Percentiles rank a stretch among this genome's conserved stretches.
Conservation (phyloP, 2,888 invertebrate species). For the Gastracanthus pulcherrimus region DNA sequence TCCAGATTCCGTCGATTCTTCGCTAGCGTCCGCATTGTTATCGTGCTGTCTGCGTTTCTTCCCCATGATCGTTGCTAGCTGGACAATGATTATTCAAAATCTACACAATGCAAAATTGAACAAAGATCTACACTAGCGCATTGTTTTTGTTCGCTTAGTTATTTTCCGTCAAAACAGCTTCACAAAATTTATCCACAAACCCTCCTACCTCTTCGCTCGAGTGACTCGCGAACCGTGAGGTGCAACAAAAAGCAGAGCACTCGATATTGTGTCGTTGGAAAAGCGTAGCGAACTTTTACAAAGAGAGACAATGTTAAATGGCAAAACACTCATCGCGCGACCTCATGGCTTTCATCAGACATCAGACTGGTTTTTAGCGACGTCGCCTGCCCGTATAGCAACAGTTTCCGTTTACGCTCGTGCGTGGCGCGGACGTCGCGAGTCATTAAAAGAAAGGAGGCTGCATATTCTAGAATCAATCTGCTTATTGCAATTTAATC, state of each 20-base stretch:
- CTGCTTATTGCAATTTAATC: no score
- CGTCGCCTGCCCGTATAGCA: not conserved
- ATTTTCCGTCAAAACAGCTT: not conserved
- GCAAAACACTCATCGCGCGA: conserved; percentile 31
- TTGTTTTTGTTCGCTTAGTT: conserved; percentile 23
- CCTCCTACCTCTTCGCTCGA: not conserved
- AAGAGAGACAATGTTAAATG: not conserved
- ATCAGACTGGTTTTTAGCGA: not conserved
- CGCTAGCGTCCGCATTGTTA: conserved; percentile 81
- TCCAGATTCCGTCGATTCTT: conserved; percentile 84
- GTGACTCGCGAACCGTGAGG: not conserved
- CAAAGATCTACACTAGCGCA: conserved; percentile 12
- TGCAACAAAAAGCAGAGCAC: not conserved
- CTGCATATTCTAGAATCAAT: no score
- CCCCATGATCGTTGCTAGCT: conserved; percentile 21
- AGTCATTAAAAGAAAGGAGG: no score
- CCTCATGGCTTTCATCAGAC: conserved; percentile 35
- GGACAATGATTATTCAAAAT: not conserved
- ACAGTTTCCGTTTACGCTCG: no score
- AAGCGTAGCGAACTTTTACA: not conserved
- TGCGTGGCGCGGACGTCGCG: no score
- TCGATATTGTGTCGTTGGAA: no score
- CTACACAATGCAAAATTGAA: not conserved
- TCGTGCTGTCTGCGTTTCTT: conserved; percentile 80
- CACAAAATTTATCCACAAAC: not conserved